Evolutionary conservation across 2,888 invertebrate genomes (phyloP).

Genomic region (Melolontha melolontha): DNA sequence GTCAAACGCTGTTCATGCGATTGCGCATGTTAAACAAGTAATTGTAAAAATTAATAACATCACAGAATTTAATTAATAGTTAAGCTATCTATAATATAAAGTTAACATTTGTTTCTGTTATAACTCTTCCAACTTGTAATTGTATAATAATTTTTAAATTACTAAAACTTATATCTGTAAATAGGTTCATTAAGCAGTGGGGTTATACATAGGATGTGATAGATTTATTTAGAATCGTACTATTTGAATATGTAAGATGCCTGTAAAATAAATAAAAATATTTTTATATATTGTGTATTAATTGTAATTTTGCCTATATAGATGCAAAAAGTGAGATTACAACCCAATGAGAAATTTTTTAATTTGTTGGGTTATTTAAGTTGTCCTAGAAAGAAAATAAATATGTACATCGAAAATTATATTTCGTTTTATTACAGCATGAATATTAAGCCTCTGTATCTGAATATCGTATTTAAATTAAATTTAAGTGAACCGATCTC

Average conservation of each 20-base stretch:
- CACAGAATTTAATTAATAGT: conserved; percentile 24
- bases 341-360: too few species aligned
- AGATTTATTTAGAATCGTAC: conserved; percentile 39
- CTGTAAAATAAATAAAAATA: conserved; percentile 44
- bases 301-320: background rate
- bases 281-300: conserved; percentile 37
- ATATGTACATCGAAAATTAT: too few species aligned
- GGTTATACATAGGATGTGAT: conserved; percentile 42
- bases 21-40: conserved; percentile 72
- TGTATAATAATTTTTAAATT: conserved; percentile 33
- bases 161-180: conserved; percentile 39
- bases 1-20: conserved; percentile 82
- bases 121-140: conserved; percentile 20
- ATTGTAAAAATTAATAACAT: conserved; percentile 21
- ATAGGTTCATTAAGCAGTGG: conserved; percentile 42
- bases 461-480: too few species aligned
- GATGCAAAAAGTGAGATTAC: too few species aligned
- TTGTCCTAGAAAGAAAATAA: too few species aligned
- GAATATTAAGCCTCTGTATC: too few species aligned
- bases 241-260: conserved; percentile 40
- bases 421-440: too few species aligned
- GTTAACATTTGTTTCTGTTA: conserved; percentile 24
- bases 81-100: conserved; percentile 29
- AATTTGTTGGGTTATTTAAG: too few species aligned
- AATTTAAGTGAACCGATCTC: too few species aligned